Evolutionary conservation across 2,888 invertebrate species (phyloP).

Genomic region (Anorthoa munda): DNA sequence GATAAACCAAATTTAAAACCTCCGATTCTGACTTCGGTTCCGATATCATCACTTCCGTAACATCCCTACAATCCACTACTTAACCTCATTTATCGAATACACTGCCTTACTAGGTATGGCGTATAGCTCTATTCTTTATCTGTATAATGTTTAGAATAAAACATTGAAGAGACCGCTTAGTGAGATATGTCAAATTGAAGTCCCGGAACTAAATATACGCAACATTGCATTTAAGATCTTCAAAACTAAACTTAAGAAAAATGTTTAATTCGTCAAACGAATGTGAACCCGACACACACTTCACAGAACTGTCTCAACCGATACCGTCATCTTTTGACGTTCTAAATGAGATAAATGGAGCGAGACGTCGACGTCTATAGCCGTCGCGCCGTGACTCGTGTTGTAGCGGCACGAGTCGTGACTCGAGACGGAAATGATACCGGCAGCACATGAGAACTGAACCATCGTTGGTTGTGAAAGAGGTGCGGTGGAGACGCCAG

Average conservation of each 20-base stretch:
- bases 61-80: too few species aligned
- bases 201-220: not conserved
- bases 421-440: slow-evolving; percentile 71
- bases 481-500: slow-evolving; percentile 8
- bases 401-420: slow-evolving; percentile 47
- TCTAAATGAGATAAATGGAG: slow-evolving; percentile 66
- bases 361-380: slow-evolving; percentile 44
- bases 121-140: too few species aligned
- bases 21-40: too few species aligned
- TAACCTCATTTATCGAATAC: too few species aligned
- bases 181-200: not conserved
- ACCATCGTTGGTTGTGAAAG: slow-evolving; percentile 25
- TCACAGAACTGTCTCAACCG: slow-evolving; percentile 28
- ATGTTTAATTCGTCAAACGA: slow-evolving; percentile 16
- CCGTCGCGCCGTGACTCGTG: slow-evolving; percentile 58
- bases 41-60: too few species aligned
- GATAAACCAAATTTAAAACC: too few species aligned
- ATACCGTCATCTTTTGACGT: slow-evolving; percentile 59
- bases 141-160: not conserved
- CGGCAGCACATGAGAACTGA: slow-evolving; percentile 44
- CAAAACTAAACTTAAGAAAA: not conserved
- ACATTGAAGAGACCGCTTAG: not conserved
- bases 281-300: slow-evolving; percentile 14
- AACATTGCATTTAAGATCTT: not conserved
- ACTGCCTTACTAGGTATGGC: too few species aligned